Conservation (phyloP, 1,140 invertebrate species). For the Eulimnadia texana region DNA sequence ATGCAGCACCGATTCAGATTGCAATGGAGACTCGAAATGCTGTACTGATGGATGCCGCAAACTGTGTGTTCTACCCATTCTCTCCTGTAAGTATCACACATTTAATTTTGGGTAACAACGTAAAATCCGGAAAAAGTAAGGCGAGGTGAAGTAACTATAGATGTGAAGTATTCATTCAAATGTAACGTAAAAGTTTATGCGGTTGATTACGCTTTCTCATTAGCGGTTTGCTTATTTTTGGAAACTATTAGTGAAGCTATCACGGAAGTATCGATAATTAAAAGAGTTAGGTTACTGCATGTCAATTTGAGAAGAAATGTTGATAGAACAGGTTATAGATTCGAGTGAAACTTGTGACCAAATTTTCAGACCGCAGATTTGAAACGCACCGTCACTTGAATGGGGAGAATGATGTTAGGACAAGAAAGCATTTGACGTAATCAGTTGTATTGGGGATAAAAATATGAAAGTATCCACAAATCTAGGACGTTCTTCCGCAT, state of each 20-base stretch:
- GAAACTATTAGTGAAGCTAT: not conserved
- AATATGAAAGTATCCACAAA: not conserved
- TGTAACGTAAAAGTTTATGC: not conserved
- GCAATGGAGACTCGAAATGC: slow-evolving; percentile 22
- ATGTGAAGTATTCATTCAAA: not conserved
- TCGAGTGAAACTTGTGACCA: no score
- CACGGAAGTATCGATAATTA: not conserved
- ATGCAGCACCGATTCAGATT: slow-evolving; percentile 22
- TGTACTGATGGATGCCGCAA: slow-evolving; percentile 24
- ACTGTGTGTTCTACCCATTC: slow-evolving; percentile 21
- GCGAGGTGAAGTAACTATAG: no score
- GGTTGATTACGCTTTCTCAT: not conserved
- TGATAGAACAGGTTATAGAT: no score
- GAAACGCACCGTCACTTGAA: no score
- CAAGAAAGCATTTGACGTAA: no score
- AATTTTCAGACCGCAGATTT: no score
- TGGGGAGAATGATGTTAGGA: no score
- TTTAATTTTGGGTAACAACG: not conserved
- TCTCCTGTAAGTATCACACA: slow-evolving; percentile 20
- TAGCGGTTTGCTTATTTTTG: not conserved
- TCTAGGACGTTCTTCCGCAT: not conserved
- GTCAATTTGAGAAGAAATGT: no score
- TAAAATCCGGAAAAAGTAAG: no score
- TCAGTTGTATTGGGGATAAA: not conserved
- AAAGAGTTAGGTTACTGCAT: no score